phyloP scores from a whole-genome alignment of 1,140 invertebrate species.

The Probaryconus sp. region DNA sequence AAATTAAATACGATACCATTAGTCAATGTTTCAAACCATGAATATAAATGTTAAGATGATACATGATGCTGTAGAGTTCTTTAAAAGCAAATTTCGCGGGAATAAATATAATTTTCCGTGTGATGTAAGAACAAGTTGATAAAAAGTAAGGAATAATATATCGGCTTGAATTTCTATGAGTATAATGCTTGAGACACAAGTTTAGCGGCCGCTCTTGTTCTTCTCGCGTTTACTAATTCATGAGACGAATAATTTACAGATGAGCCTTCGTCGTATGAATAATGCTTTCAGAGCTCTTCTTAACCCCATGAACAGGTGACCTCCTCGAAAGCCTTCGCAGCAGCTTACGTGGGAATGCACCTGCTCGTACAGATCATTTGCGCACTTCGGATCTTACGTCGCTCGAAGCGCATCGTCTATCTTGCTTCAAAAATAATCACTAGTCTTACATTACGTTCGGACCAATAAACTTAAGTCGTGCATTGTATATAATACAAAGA shows the following conservation, averaged over 20 bases:
- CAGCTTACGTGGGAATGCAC: conserved; percentile 65
- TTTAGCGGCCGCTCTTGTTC: conserved; percentile 50
- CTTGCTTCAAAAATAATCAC: conserved; percentile 59
- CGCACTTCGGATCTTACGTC: conserved; percentile 57
- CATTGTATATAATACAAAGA: conserved; percentile 42
- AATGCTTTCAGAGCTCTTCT: conserved; percentile 68
- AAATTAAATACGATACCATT: no score
- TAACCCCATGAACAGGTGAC: conserved; percentile 69
- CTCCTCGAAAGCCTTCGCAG: conserved; percentile 58
- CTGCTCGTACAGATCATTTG: conserved; percentile 65
- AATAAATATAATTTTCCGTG: conserved; percentile 7
- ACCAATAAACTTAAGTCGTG: conserved; percentile 24
- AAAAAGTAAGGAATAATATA: conserved; percentile 33
- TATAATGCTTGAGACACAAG: conserved; percentile 50
- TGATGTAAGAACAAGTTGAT: no score
- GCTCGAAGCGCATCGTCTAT: conserved; percentile 55
- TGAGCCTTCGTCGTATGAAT: conserved; percentile 68
- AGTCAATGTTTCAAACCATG: no score
- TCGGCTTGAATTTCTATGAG: conserved; percentile 48
- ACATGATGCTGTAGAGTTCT: no score
- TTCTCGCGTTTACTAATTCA: conserved; percentile 71
- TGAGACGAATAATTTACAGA: conserved; percentile 72
- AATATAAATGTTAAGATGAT: no score
- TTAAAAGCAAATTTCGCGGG: neutral
- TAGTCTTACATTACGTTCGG: conserved; percentile 24